Base-by-base conservation (phyloP, 2,113 vertebrate genomes). In the Syngnathus typhle region DNA sequence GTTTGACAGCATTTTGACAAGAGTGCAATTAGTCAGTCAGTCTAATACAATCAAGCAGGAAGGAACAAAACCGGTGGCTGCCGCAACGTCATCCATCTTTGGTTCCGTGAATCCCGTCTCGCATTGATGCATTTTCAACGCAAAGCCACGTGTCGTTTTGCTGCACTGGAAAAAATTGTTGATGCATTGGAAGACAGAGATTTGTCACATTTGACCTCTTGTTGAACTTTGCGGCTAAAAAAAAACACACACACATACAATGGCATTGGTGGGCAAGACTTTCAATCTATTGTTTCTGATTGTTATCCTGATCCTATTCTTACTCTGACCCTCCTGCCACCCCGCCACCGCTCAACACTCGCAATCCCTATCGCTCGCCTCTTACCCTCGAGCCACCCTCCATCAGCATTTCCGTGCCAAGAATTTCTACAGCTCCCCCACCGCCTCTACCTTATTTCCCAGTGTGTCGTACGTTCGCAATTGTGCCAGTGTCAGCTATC, bases 401-500 rank as follows among this genome's bases (percentile, higher is more conserved):
- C 63, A 67, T 81, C 80, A 72, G 66, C 65, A 56, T 63, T 55
- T 72, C 54, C 5, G 2, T 16, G 23, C 39, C 38, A 39, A 58
- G 46, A 39, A 67, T 71, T 61, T 70, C 69, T 80, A 58, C 43
- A 63, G 47, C 55, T 21, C 51, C 41, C 62, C 41, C 62, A 70
- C 43, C 65, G 68, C 62, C 51, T 74, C 60, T 65, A 63, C 69
- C 78, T 74, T 70, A 63, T 36, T 59, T 51, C 70, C 56, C 23
- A 9, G 38, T 70, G 67, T 72, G 74, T 64, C 56, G 65, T 80
- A 72, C 76, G 71, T 88, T 84, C 70, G 74, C 71, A 79, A 81
- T 75, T 74, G 82, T 84, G 82, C 77, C 83, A 77, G 11, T 81
- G 80, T 85, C 81, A 82, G 80, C 81, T 75, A 75, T 79, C 76